Evolutionary conservation across 2,888 invertebrate species (phyloP), one percentile per base, ranked within the genome.

Genomic region (Agriotes lineatus): DNA sequence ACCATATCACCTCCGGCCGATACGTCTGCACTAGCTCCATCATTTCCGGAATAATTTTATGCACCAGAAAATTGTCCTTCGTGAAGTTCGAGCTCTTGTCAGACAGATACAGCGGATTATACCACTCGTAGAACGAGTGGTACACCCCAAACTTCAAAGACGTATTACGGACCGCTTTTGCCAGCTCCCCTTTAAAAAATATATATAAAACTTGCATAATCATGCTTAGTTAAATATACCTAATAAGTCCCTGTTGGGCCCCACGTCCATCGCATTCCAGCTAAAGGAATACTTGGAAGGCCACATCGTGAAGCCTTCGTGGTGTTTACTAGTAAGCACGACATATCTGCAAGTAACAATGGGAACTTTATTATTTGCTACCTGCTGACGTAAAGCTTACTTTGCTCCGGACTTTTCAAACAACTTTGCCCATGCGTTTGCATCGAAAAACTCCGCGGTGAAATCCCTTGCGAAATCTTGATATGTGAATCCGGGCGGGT

Each of bases 381-480:
- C 7, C 4, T 3, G 18, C 12, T 7, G 2, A 10, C 19, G 5
- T 3, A 56, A 20, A 25, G 77, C 81, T 84, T 85, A 95, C 92
- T 90, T 94, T 50, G 97, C 98, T 54, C 97, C 97, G 39, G 97
- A 90, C 69, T 90, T 89, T 54, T 88, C 82, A 77, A 98, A 94
- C 9, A 97, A 85, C 60, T 91, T 85, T 0, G 94, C 95, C 96
- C 97, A 98, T 76, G 91, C 85, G 0, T 88, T 85, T 0, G 97
- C 90, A 81, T 97, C 89, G 79, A 93, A 98, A 78, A 97, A 93
- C 82, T 96, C 96, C 0, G 96, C 95, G 0, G 91, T 96, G 77
- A 98, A 97, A 79, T 93, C 90, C 18, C 88, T 88, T 0, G 92
- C 97, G 85, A 98, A 98, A 67, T 97, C 95, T 80, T 96, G 96